phyloP scores from a whole-genome alignment of 2,888 invertebrate genomes.

The Pseudococcus longispinus region DNA sequence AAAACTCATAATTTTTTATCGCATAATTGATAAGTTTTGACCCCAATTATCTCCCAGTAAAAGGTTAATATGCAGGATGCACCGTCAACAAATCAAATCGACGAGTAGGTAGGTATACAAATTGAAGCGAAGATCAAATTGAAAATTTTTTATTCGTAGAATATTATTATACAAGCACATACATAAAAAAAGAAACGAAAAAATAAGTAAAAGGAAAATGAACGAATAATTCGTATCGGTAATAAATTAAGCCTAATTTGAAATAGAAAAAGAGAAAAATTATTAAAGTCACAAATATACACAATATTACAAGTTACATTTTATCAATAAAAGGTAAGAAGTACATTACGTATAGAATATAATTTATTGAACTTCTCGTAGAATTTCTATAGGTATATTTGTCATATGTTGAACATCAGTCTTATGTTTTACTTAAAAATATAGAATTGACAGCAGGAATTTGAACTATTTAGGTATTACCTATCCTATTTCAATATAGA shows the following conservation, averaged over 20 bases:
- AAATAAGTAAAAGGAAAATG: not conserved
- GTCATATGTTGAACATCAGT: constrained; percentile 32
- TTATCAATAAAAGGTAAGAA: constrained; percentile 17
- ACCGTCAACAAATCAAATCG: too few relatives aligned
- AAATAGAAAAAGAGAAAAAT: not conserved
- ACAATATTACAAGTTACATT: not conserved
- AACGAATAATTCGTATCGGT: not conserved
- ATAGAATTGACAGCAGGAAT: constrained; percentile 1
- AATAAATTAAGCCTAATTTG: constrained; percentile 6
- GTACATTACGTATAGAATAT: not conserved
- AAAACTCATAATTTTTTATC: too few relatives aligned
- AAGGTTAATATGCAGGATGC: too few relatives aligned
- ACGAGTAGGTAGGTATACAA: not conserved
- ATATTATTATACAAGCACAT: constrained; percentile 34
- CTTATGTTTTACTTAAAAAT: constrained; percentile 36
- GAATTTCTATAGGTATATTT: not conserved
- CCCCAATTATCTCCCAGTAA: too few relatives aligned
- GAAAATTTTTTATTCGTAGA: not conserved
- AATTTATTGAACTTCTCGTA: not conserved
- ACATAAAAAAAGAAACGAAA: not conserved
- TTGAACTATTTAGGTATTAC: not conserved
- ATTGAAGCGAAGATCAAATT: not conserved
- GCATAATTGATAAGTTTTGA: too few relatives aligned
- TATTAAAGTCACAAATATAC: constrained; percentile 2
- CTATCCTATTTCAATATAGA: not conserved